A percentile compares a stretch with the other conserved stretches of the same genome.
Evolutionary conservation across 2,113 vertebrate species (phyloP).

Genomic region (Chiloscyllium plagiosum): DNA sequence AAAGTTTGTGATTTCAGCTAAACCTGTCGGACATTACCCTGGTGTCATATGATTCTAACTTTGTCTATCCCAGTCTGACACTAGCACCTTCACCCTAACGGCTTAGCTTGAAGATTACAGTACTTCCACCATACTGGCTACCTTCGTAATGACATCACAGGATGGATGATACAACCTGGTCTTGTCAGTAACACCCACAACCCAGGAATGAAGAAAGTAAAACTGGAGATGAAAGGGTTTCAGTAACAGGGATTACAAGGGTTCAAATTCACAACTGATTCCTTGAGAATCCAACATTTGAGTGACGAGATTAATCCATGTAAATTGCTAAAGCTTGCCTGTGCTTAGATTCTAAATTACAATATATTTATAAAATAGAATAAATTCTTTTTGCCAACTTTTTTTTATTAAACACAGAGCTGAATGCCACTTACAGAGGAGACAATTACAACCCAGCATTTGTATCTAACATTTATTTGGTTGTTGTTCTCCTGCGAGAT

Average conservation of each 20-base stretch:
- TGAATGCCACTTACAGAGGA: not conserved
- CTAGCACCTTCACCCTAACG: too few species aligned
- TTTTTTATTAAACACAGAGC: not conserved
- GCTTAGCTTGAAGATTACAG: too few species aligned
- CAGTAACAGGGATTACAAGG: not conserved
- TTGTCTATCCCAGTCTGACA: too few species aligned
- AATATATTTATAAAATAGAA: not conserved
- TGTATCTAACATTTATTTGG: not conserved
- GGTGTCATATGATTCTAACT: too few species aligned
- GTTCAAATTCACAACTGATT: not conserved
- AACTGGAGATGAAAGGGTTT: not conserved
- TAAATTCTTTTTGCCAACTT: not conserved
- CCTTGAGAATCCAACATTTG: not conserved
- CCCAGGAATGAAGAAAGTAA: not conserved
- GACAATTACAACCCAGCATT: not conserved
- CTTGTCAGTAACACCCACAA: not conserved
- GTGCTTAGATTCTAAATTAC: not conserved
- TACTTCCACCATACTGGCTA: too few species aligned
- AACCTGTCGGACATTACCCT: too few species aligned
- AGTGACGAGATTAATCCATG: not conserved
- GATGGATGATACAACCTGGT: not conserved
- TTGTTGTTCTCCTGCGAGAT: not conserved
- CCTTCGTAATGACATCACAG: too few species aligned
- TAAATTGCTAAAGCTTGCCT: not conserved
- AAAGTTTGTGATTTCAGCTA: too few species aligned